A percentile compares a stretch with the other conserved stretches of the same genome.
phyloP scores from a whole-genome alignment of 2,888 invertebrate species.

The Chironomus tentans region DNA sequence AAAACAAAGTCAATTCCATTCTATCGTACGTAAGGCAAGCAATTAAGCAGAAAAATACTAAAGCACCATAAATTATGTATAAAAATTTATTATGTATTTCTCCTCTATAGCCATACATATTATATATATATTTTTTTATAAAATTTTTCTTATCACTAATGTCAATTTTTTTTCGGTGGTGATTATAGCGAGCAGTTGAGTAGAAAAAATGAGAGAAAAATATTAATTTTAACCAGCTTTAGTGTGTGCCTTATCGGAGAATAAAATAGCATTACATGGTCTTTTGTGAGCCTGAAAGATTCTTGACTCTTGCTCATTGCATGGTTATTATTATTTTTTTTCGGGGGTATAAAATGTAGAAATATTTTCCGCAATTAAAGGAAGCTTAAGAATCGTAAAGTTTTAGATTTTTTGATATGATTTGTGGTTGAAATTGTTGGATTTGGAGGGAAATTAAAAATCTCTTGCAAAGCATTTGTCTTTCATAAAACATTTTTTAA shows the following conservation, averaged over 20 bases:
- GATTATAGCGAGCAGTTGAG: slow-evolving; percentile 7
- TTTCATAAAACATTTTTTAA: too few species aligned
- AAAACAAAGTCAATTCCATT: slow-evolving; percentile 2
- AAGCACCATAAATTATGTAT: slow-evolving; percentile 18
- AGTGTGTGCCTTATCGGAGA: background rate
- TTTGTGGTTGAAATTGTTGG: too few species aligned
- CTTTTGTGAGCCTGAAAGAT: too few species aligned
- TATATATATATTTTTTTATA: background rate
- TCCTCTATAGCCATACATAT: background rate
- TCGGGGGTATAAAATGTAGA: too few species aligned
- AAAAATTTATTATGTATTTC: background rate
- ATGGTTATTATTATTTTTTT: too few species aligned
- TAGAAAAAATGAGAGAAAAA: background rate
- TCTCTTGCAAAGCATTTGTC: too few species aligned
- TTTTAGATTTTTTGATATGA: too few species aligned
- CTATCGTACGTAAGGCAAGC: slow-evolving; percentile 11
- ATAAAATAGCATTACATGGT: background rate
- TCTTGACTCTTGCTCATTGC: too few species aligned
- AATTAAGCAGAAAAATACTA: slow-evolving; percentile 19
- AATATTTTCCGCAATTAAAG: too few species aligned
- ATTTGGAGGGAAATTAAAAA: too few species aligned
- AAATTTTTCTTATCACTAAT: slow-evolving; percentile 19
- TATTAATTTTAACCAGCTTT: background rate
- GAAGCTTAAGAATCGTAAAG: too few species aligned
- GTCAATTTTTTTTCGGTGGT: slow-evolving; percentile 19